These are phyloP conservation scores for Leucophenga maculata DNA, from an alignment of 2,888 invertebrate genomes.

Conservation along the genomic window DNA sequence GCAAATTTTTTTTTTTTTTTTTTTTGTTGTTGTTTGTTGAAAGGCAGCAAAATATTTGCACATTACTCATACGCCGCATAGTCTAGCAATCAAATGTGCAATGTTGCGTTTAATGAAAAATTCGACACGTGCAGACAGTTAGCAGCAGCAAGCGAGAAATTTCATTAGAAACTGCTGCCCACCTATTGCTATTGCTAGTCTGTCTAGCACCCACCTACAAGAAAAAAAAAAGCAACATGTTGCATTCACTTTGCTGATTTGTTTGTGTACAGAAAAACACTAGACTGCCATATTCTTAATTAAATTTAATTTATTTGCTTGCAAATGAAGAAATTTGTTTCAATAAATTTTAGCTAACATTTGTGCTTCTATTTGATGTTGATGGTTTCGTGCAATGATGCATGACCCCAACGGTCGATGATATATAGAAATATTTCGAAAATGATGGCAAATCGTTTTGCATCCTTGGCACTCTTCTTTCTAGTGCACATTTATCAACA, in stretches of 20 bases:
- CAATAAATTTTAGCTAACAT: not conserved
- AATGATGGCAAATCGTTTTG: too few relatives aligned
- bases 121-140: not conserved
- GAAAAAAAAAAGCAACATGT: slow-evolving; percentile 36
- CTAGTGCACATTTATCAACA: slow-evolving; percentile 11
- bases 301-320: slow-evolving; percentile 10
- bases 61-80: slow-evolving; percentile 22
- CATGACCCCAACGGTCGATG: not conserved
- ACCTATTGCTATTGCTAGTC: too few relatives aligned
- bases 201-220: not conserved
- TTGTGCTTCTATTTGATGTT: too few relatives aligned
- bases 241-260: not conserved
- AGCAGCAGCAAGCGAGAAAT: not conserved
- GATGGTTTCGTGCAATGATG: not conserved
- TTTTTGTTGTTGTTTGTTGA: not conserved
- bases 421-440: too few relatives aligned
- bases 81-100: not conserved
- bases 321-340: slow-evolving; percentile 1
- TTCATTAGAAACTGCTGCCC: too few relatives aligned
- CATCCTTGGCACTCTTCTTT: not conserved
- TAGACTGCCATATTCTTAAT: slow-evolving; percentile 36
- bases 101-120: not conserved
- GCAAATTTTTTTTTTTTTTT: not conserved
- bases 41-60: not conserved
- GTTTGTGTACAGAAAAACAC: not conserved